Evolutionary conservation across 2,113 vertebrate species (phyloP), one percentile per base, ranked within the genome.

Genomic region (Pungitius pungitius): DNA sequence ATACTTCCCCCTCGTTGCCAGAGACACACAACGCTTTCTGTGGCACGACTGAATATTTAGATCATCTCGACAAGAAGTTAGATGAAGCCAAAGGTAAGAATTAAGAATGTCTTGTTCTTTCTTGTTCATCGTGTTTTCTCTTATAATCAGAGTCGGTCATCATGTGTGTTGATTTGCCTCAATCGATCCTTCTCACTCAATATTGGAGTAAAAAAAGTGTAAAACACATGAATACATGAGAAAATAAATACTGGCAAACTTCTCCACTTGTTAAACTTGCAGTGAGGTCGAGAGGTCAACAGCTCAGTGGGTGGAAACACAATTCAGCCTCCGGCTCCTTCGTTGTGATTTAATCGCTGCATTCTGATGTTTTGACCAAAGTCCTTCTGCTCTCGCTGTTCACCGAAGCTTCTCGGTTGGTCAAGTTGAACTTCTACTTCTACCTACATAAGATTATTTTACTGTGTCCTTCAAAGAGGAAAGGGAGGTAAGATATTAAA

Each of bases 271-370:
- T 63, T 27, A 59, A 75, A 62, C 8, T 68, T 58, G 22, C 58
- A 72, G 78, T 65, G n/a, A 76, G 47, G 64, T 65, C 35, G 63
- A 61, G 61, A 72, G 71, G 77, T 84, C 81, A 72, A 74, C 67
- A 62, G 52, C 73, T 80, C 70, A 66, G 71, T 64, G 67, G 80
- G 58, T 57, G 67, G 49, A 82, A 84, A 84, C 45, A 73, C 58
- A 20, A 78, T 67, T 66, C 76, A 63, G 80, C 82, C 78, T 78
- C 30, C 40, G 55, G 76, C 78, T 72, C 12, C 40, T 42, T 42
- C n/a, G 30, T 30, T 30, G 30, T 30, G 30, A 4, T 30, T 30
- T 30, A 30, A 30, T 30, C 1, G 30, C 6, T 30, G 6, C n/a
- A n/a, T n/a, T n/a, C n/a, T n/a, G n/a, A n/a, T n/a, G n/a, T n/a